Evolutionary conservation across 92 coral and sea anemone genomes (phyloP).

Genomic region (Actinernus sp.): DNA sequence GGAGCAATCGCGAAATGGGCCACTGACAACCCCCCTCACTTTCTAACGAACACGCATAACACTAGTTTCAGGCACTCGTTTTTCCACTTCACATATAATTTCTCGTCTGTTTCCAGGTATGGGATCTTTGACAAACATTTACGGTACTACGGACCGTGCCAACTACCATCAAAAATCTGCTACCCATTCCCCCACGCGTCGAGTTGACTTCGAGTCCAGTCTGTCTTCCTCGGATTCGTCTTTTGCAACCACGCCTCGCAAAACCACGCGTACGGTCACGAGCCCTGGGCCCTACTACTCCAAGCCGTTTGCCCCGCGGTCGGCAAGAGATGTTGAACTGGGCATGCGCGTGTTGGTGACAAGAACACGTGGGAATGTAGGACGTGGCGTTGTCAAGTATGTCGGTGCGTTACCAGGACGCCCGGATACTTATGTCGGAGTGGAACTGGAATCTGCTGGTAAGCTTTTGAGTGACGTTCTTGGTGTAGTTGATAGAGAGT

Average conservation of each 20-base stretch:
- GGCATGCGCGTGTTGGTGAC: constrained; percentile 91
- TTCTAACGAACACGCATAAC: too few relatives aligned
- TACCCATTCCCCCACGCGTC: constrained; percentile 2
- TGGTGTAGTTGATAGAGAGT: not conserved
- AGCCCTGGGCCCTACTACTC: constrained; percentile 18
- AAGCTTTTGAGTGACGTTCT: not conserved
- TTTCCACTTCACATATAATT: too few relatives aligned
- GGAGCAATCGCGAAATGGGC: too few relatives aligned
- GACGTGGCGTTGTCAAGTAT: constrained; percentile 82
- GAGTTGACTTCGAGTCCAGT: not conserved
- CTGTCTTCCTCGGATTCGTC: constrained; percentile 18
- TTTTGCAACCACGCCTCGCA: constrained; percentile 26
- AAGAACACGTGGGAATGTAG: constrained; percentile 78
- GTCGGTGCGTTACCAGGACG: constrained; percentile 76
- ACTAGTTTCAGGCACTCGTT: too few relatives aligned
- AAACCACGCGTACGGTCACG: not conserved
- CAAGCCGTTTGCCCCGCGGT: constrained; percentile 72
- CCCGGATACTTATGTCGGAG: constrained; percentile 71
- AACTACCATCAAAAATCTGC: not conserved
- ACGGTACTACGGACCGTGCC: not conserved
- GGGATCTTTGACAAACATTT: not conserved
- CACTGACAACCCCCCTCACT: too few relatives aligned
- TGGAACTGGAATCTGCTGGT: constrained; percentile 77
- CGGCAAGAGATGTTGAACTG: constrained; percentile 59
- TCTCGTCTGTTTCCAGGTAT: not conserved